phyloP scores from a whole-genome alignment of 2,113 vertebrate genomes.

The Halichoerus grypus region DNA sequence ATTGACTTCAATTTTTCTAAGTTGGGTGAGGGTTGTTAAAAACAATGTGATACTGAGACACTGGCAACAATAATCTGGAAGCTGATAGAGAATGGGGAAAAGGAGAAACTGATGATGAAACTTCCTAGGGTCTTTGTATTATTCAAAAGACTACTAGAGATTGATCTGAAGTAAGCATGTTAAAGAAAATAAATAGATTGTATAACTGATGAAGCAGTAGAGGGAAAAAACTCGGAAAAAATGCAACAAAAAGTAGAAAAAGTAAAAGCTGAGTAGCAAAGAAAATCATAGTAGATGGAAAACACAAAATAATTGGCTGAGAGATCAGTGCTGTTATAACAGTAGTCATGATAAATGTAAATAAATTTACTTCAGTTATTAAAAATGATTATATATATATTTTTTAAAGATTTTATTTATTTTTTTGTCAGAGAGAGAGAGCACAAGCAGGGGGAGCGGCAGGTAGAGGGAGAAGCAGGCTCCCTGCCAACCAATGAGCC shows the following conservation, averaged over 20 bases:
- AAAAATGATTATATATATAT: neutral
- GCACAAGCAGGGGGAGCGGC: too few species aligned
- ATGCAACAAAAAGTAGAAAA: neutral
- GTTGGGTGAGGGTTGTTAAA: constrained; percentile 10
- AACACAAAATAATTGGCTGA: neutral
- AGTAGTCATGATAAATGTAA: constrained; percentile 1
- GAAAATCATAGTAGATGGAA: neutral
- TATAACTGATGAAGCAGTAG: neutral
- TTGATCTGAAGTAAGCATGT: neutral
- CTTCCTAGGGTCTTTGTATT: neutral
- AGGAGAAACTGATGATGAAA: neutral
- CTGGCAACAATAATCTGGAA: neutral
- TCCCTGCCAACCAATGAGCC: too few species aligned
- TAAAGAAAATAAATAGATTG: constrained; percentile 33
- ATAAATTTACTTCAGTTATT: neutral
- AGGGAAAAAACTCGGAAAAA: constrained; percentile 6
- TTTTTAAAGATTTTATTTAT: neutral
- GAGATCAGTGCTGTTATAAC: neutral
- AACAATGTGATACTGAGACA: neutral
- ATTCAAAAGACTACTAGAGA: constrained; percentile 16
- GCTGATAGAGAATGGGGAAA: neutral
- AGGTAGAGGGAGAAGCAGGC: too few species aligned
- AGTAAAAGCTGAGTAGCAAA: constrained; percentile 24
- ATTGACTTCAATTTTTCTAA: neutral
- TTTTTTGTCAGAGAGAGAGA: too few species aligned